Conservation (phyloP, 2,888 invertebrate genomes). For the Phaonia tiefii region DNA sequence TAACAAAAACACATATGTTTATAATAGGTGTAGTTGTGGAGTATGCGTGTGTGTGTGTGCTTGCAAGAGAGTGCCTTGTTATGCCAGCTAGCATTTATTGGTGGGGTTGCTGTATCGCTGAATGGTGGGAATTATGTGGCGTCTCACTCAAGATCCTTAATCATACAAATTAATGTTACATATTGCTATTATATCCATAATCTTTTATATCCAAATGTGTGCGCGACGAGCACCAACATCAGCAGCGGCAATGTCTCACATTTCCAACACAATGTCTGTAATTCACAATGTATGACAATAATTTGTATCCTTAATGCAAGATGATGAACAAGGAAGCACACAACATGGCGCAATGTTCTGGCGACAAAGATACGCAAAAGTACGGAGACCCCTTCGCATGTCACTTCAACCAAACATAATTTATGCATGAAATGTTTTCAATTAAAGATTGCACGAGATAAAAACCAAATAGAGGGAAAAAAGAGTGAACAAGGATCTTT, state of each 20-base stretch:
- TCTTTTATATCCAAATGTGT: constrained; percentile 1
- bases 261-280: too few species aligned
- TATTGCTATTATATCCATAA: constrained; percentile 23
- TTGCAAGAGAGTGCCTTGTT: background rate
- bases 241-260: too few species aligned
- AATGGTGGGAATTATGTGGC: constrained; percentile 38
- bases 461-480: background rate
- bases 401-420: constrained; percentile 2
- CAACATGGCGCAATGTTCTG: constrained; percentile 2
- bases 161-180: constrained; percentile 47
- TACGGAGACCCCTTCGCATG: background rate
- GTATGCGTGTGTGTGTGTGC: background rate
- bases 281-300: too few species aligned
- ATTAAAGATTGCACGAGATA: background rate
- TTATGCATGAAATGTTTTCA: constrained; percentile 23
- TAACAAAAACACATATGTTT: constrained; percentile 37
- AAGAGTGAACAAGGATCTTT: background rate
- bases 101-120: background rate
- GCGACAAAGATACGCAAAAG: background rate
- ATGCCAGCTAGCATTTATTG: background rate
- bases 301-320: background rate
- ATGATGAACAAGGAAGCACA: background rate
- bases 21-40: constrained; percentile 17
- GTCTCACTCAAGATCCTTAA: constrained; percentile 44
- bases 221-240: too few species aligned